These are phyloP conservation scores for Avahi laniger DNA, from an alignment of 2,797 vertebrate species.

Conservation along the genomic window DNA sequence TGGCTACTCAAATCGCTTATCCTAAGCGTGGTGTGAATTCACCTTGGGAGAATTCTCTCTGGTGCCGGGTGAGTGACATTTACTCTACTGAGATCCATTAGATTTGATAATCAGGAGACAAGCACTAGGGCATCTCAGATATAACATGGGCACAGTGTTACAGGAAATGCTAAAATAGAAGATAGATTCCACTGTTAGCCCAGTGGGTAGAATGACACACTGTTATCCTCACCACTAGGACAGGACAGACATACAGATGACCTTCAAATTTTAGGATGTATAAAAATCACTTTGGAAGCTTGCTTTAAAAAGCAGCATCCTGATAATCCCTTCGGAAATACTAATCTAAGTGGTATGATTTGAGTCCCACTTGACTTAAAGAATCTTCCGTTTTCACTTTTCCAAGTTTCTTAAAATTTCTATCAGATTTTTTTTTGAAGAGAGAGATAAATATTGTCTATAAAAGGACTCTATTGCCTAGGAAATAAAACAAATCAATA, in stretches of 20 bases:
- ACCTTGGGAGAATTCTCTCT: background rate
- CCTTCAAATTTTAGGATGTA: background rate
- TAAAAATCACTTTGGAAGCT: background rate
- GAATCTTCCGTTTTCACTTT: background rate
- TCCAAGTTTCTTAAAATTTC: background rate
- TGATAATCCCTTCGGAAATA: background rate
- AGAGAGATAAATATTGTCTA: background rate
- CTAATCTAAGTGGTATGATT: background rate
- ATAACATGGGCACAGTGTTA: background rate
- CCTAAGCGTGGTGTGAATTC: background rate
- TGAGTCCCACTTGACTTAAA: background rate
- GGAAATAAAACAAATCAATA: background rate
- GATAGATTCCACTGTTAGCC: background rate
- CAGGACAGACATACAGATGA: background rate
- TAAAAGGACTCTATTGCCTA: background rate
- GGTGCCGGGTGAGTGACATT: background rate
- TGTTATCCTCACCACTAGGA: background rate
- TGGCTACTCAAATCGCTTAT: background rate
- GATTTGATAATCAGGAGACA: background rate
- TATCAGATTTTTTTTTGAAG: background rate
- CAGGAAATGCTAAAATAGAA: background rate
- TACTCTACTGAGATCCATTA: background rate
- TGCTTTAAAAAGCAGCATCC: background rate
- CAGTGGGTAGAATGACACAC: background rate
- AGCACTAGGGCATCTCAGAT: background rate